A percentile compares a stretch with the other conserved stretches of the same genome.
Conservation (phyloP, 1,140 invertebrate genomes). For the Bombyx mori region ASM3026992v2 NC_085118.1:1837501-1838000, state of each 20-base stretch:
- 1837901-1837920: conserved; percentile 27
- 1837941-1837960: conserved; percentile 21
- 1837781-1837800: conserved; percentile 32
- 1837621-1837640: conserved; percentile 32
- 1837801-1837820: conserved; percentile 32
- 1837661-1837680: conserved; percentile 30
- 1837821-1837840: conserved; percentile 44
- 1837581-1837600: conserved; percentile 15
- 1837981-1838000: conserved; percentile 27
- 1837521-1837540: conserved; percentile 26
- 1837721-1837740: conserved; percentile 18
- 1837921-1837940: conserved; percentile 21
- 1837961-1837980: conserved; percentile 31
- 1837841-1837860: conserved; percentile 29
- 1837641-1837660: conserved; percentile 27
- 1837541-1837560: conserved; percentile 33
- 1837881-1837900: conserved; percentile 36
- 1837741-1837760: conserved; percentile 29
- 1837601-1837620: conserved; percentile 24
- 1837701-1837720: conserved; percentile 9
- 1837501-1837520: conserved; percentile 28
- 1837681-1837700: conserved; percentile 21
- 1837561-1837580: background rate
- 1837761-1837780: conserved; percentile 31
- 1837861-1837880: conserved; percentile 31